These are phyloP conservation scores for Acleris laterana DNA, from an alignment of 2,888 invertebrate genomes.

Conservation along the genomic window DNA sequence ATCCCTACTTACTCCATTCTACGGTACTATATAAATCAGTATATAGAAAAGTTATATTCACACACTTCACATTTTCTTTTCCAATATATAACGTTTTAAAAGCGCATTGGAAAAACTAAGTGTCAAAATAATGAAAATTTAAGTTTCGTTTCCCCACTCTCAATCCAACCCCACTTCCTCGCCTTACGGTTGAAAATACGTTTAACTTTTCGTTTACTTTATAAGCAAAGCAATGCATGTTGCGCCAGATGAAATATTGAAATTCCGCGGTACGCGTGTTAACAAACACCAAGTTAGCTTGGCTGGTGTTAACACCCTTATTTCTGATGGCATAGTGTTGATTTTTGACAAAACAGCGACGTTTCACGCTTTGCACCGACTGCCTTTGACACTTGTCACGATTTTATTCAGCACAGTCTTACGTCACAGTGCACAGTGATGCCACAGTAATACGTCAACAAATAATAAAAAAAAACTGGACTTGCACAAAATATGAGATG, in stretches of 20 bases:
- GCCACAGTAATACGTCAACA: background rate
- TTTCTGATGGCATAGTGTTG: conserved; percentile 30
- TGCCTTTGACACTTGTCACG: conserved; percentile 65
- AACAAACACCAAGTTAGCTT: conserved; percentile 39
- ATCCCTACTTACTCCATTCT: too few relatives aligned
- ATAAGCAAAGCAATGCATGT: conserved; percentile 54
- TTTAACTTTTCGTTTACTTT: conserved; percentile 28
- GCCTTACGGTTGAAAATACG: conserved; percentile 39
- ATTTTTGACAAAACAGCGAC: conserved; percentile 38
- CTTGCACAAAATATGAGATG: too few relatives aligned
- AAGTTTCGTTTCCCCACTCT: conserved; percentile 23
- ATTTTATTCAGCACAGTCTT: conserved; percentile 53
- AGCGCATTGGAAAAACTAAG: conserved; percentile 40
- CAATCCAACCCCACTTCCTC: conserved; percentile 15
- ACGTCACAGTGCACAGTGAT: background rate
- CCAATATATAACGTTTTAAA: conserved; percentile 15
- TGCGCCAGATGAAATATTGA: conserved; percentile 63
- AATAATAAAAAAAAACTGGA: background rate
- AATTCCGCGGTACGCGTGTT: conserved; percentile 57
- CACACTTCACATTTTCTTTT: background rate
- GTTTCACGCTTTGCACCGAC: conserved; percentile 44
- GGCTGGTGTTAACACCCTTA: conserved; percentile 35
- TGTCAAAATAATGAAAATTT: conserved; percentile 45
- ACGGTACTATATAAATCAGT: too few relatives aligned
- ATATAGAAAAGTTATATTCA: background rate